These are phyloP conservation scores for Oplegnathus fasciatus DNA, from an alignment of 2,113 vertebrate genomes.

Conservation along the genomic window DNA sequence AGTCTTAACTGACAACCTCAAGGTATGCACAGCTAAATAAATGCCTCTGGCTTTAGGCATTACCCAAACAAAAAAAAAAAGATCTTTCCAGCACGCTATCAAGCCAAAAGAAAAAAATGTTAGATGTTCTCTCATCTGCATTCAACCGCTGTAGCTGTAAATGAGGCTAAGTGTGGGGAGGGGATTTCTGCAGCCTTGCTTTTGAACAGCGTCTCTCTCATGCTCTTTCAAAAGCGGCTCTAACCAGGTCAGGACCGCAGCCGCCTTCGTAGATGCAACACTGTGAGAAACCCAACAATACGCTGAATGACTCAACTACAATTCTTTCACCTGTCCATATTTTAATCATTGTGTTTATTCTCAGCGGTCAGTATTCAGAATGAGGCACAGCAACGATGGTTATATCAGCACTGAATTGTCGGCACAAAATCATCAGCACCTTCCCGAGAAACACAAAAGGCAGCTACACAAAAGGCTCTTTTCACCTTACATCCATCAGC, in stretches of 20 bases:
- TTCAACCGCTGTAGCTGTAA: constrained; percentile 48
- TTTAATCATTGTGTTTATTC: neutral
- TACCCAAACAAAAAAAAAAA: neutral
- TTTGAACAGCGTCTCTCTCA: constrained; percentile 41
- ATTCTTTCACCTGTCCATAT: neutral
- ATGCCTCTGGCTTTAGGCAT: constrained; percentile 32
- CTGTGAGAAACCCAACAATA: neutral
- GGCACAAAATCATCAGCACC: constrained; percentile 11
- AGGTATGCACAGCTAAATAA: constrained; percentile 34
- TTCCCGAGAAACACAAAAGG: constrained; percentile 47
- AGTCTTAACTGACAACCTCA: constrained; percentile 44
- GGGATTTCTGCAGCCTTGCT: constrained; percentile 56
- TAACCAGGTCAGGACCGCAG: constrained; percentile 47
- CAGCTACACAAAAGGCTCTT: constrained; percentile 47
- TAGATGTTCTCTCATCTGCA: constrained; percentile 56
- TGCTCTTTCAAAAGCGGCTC: constrained; percentile 31
- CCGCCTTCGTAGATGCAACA: neutral
- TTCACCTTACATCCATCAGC: constrained; percentile 64
- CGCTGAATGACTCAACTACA: neutral
- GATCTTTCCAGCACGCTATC: neutral
- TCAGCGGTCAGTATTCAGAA: too few species aligned
- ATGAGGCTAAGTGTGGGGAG: constrained; percentile 40
- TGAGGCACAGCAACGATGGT: neutral
- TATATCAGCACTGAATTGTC: neutral
- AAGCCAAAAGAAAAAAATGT: constrained; percentile 18